Evolutionary conservation across 2,113 vertebrate species (phyloP).

Genomic region (Ovibos moschatus): DNA sequence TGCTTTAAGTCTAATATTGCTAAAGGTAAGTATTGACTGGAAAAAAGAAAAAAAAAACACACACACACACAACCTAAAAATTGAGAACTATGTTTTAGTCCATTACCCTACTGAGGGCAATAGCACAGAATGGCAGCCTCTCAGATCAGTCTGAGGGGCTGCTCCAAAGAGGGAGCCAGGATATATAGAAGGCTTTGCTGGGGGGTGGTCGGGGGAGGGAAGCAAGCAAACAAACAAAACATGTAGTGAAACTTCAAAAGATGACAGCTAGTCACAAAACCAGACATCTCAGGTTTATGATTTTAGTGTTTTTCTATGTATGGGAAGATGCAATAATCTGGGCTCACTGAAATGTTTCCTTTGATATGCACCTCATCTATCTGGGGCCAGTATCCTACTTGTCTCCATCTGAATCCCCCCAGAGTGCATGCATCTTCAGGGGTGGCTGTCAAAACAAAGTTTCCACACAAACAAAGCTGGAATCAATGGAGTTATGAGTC

Average conservation of each 20-base stretch:
- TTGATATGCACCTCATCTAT: neutral
- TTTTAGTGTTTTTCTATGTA: neutral
- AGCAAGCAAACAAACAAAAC: neutral
- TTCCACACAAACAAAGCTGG: neutral
- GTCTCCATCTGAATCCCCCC: neutral
- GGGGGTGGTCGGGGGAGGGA: fast-evolving
- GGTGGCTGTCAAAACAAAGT: neutral
- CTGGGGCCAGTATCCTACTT: neutral
- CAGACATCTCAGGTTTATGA: neutral
- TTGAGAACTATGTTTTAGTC: neutral
- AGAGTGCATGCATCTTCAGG: neutral
- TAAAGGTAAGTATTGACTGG: neutral
- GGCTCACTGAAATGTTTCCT: neutral
- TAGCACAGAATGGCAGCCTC: neutral
- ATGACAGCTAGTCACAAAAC: neutral
- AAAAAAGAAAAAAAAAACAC: neutral
- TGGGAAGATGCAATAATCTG: neutral
- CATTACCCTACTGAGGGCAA: neutral
- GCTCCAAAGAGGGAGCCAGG: neutral
- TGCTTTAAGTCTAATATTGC: neutral
- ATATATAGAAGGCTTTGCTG: neutral
- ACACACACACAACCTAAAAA: neutral
- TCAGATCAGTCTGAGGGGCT: neutral
- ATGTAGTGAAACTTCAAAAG: neutral
- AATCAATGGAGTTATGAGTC: neutral